Conservation (phyloP, 2,888 invertebrate species). For the Microctonus aethiopoides region DNA sequence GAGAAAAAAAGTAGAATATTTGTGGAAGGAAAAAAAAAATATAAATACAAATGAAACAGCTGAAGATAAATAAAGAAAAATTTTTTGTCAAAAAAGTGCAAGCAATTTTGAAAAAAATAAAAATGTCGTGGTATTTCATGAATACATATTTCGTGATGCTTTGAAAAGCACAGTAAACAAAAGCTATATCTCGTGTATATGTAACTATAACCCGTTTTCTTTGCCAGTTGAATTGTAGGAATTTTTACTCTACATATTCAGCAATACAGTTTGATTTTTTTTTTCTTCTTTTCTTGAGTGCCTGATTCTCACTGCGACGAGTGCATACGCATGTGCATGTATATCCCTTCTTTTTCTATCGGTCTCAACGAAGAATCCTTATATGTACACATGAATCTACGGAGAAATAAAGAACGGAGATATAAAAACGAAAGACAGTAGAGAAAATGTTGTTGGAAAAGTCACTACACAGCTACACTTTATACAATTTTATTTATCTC, state of each 20-base stretch:
- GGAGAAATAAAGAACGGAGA: not conserved
- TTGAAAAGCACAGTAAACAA: conserved; percentile 6
- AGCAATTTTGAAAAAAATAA: not conserved
- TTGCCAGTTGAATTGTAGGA: conserved; percentile 16
- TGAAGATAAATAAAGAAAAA: conserved; percentile 3
- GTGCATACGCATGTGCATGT: conserved; percentile 12
- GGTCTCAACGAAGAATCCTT: conserved; percentile 26
- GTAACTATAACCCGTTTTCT: conserved; percentile 21
- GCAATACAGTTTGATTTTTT: not conserved
- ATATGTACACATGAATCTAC: not conserved
- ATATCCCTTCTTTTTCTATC: not conserved
- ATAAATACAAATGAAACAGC: conserved; percentile 9
- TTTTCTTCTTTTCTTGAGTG: not conserved
- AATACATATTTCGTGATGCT: conserved; percentile 5
- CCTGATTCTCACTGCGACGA: not conserved
- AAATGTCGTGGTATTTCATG: not conserved
- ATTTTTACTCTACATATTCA: not conserved
- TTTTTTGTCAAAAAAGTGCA: conserved; percentile 16
- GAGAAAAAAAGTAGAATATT: not conserved
- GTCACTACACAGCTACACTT: too few species aligned
- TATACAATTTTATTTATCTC: too few species aligned
- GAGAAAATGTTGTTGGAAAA: too few species aligned
- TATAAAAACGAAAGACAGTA: not conserved
- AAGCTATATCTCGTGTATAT: conserved; percentile 5
- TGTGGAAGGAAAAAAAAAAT: conserved; percentile 17